A percentile compares a stretch with the other conserved stretches of the same genome.
These are phyloP conservation scores for Trididemnum miniatum DNA, from an alignment of 23 tunicate species.

Conservation along the genomic window DNA sequence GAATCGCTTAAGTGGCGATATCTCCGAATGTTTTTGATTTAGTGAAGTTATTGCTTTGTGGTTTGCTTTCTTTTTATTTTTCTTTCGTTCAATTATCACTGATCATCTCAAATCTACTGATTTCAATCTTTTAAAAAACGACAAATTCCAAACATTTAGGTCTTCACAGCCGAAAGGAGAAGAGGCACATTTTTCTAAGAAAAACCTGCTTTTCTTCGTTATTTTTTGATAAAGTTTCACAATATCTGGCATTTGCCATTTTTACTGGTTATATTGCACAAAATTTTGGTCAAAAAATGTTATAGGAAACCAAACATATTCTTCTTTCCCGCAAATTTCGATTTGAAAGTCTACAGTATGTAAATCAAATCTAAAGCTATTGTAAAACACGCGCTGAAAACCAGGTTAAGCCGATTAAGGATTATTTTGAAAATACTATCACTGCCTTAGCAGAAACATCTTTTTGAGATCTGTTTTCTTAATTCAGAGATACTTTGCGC, in stretches of 20 bases:
- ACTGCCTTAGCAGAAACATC: no score
- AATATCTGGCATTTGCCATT: not conserved
- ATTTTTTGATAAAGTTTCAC: not conserved
- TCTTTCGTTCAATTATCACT: not conserved
- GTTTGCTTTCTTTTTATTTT: not conserved
- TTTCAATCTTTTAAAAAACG: not conserved
- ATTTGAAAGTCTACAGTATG: not conserved
- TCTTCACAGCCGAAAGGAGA: no score
- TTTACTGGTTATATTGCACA: no score
- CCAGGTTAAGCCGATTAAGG: not conserved
- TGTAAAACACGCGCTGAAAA: not conserved
- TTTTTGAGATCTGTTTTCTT: no score
- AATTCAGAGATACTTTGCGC: no score
- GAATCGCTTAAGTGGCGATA: not conserved
- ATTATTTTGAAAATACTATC: no score
- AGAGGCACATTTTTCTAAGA: not conserved
- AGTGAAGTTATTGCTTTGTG: slow-evolving; percentile 2
- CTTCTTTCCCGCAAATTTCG: not conserved
- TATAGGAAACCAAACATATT: slow-evolving; percentile 10
- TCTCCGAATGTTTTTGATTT: slow-evolving; percentile 11
- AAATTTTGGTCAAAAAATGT: no score
- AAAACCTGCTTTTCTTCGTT: not conserved
- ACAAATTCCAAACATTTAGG: not conserved
- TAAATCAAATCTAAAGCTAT: not conserved
- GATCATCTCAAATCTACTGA: not conserved